Conservation (phyloP, 2,888 invertebrate species). For the Smittia aterrima region DNA sequence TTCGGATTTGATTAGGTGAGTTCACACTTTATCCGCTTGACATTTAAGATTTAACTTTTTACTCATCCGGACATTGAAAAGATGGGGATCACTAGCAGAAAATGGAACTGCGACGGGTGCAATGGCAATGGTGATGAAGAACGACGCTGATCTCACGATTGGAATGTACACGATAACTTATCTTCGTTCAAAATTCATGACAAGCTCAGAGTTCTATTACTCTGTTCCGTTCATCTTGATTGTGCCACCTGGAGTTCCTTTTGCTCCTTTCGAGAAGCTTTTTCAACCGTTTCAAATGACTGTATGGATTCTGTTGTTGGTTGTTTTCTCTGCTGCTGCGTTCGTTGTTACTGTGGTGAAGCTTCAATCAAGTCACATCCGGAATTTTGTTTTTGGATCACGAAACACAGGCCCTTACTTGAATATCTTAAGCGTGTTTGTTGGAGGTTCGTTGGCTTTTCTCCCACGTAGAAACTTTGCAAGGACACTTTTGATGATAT, state of each 20-base stretch:
- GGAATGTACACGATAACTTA: constrained; percentile 32
- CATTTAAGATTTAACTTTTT: not conserved
- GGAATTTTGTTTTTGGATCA: constrained; percentile 29
- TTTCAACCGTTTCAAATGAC: constrained; percentile 19
- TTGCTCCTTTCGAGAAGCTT: constrained; percentile 27
- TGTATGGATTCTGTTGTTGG: constrained; percentile 16
- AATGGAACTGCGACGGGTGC: constrained; percentile 19
- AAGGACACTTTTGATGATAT: constrained; percentile 20
- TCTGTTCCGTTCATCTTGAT: constrained; percentile 27
- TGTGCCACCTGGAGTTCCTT: constrained; percentile 13
- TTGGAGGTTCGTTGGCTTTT: constrained; percentile 10
- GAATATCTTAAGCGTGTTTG: constrained; percentile 19
- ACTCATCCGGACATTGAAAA: not conserved
- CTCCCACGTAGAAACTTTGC: constrained; percentile 21
- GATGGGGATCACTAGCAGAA: constrained; percentile 19
- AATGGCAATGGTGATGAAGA: constrained; percentile 19
- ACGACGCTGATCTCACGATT: constrained; percentile 25
- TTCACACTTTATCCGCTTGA: too few relatives aligned
- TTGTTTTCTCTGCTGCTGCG: not conserved
- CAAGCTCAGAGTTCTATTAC: constrained; percentile 10
- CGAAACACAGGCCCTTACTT: constrained; percentile 10
- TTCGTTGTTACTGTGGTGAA: constrained; percentile 1
- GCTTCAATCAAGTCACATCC: not conserved
- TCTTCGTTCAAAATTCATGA: not conserved
- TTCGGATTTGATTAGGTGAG: constrained; percentile 30